Evolutionary conservation across 1,140 invertebrate species (phyloP), one percentile per base, ranked within the genome.

Genomic region (Pectinophora gossypiella): DNA sequence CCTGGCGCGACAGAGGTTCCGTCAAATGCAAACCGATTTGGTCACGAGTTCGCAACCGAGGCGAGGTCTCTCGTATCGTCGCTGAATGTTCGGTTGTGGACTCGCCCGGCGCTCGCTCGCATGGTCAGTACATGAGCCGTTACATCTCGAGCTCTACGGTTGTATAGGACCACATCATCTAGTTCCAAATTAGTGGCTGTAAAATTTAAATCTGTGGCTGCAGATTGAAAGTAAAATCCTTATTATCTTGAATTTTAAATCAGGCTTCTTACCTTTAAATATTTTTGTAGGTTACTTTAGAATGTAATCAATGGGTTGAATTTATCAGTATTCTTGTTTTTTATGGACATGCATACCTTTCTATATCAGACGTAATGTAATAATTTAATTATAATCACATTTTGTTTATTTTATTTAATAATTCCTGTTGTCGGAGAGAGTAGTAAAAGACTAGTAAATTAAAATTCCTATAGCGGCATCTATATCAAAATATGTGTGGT

Each of bases 11-110:
- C 71, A 73, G 57, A 67, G 74, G 71, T 59, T 83, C 56, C 72
- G 74, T 81, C 77, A 76, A 72, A 73, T 65, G 68, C 68, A 67
- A 77, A 76, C 57, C 68, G 77, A 77, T 75, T 61, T 71, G 67
- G 67, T 73, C 54, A 72, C 64, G 77, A 82, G 64, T 77, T 76
- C 73, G 68, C 76, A 81, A 80, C 66, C 65, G 67, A 72, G 49
- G 51, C 35, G 63, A 58, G 61, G 55, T 56, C 65, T 53, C 52
- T 32, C 9, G 9, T n/a, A n/a, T 12, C 27, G 27, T n/a, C n/a
- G n/a, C n/a, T n/a, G 50, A 52, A 49, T 51, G 56, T 59, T 74
- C 72, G 72, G 65, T 80, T 79, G 76, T 66, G 65, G 49, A 71
- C 68, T 75, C 61, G 50, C 16, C 19, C 13, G 19, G 42, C 9